Base-by-base conservation (phyloP, 2,888 invertebrate genomes). In the Andricus curvator region DNA sequence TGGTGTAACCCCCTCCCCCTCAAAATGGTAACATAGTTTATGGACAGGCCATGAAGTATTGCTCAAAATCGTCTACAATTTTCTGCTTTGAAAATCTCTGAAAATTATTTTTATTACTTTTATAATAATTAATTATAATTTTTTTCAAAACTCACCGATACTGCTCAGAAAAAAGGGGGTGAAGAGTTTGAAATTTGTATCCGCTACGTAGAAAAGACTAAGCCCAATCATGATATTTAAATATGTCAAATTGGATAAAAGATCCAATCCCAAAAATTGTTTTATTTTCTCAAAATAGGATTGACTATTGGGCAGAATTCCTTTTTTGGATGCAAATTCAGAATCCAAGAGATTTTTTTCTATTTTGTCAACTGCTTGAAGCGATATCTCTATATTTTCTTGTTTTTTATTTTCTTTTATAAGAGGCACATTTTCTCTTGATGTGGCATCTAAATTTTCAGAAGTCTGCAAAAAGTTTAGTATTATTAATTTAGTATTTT, bases 121-220 rank as follows among this genome's bases (percentile, higher is more conserved):
- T 2, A 4, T 9, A 22, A 60, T 60, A 67, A 67, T 44, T n/a
- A 6, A 1, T 41, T 15, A 67, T 44, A 44, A 44, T 41, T 5
- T 56, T 25, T 17, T 74, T 33, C 48, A 29, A 77, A 76, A 80
- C 86, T 85, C 82, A 88, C 90, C 90, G 56, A 94, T 87, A 82
- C 92, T 91, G 4, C 90, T 86, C 25, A 94, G 86, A 37, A 94
- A 92, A 81, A 94, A 93, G 41, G 94, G 93, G 62, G 92, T 91
- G 92, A 94, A 93, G 22, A 93, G 84, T 78, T 93, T 91, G 67
- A 93, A 93, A 86, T 94, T 94, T 5, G 93, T 88, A 85, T 94
- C 94, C 2, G 94, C 92, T 29, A 93, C 93, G 80, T 93, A 93
- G 37, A 92, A 93, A 25, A 94, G 84, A n/a, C 93, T 92, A 88